Base-by-base conservation (phyloP, 2,113 vertebrate species). In the Odocoileus hemionus region DNA sequence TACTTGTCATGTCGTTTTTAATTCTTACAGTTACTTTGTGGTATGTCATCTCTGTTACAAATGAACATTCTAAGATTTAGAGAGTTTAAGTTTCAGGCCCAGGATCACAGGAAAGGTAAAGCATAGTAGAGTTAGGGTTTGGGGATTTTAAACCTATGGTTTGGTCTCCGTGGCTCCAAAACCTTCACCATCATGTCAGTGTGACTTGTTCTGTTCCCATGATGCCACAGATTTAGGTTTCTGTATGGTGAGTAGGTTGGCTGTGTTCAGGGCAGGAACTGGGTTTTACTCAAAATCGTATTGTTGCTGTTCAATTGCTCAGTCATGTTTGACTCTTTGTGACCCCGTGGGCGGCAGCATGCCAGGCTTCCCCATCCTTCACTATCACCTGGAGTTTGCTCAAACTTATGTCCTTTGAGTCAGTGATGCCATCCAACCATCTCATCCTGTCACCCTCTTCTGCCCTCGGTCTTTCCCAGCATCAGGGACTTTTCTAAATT, bases 21-120 rank as follows among this genome's bases (percentile, higher is more conserved):
- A 86, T 84, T 93, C 87, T 96, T 39, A 86, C 25, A 60, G 19
- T 14, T 39, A 25, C 45, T 95, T 30, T 86, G 23, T 88, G 57
- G 16, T 79, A 5, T 70, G 16, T 79, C 21, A 86, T 91, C n/a
- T 96, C n/a, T 85, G 39, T 95, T 95, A 7, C 50, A 89, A 94
- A n/a, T 86, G n/a, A 87, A 47, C 25, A 90, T 45, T 93, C 25
- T 55, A 45, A 78, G 36, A 7, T 67, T 94, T 23, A 86, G 79
- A 74, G 94, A 96, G n/a, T 93, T 52, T 78, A 92, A 43, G 6
- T 36, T 47, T 36, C 23, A 67, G 55, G 9, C 50, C 28, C 13
- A 74, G 43, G 33, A 50, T 86, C 52, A 82, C 33, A 89, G 36
- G 50, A 36, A 55, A 64, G 33, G 25, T 55, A 47, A 80, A 82